phyloP scores from a whole-genome alignment of 2,797 vertebrate species.

The Typhlichthys subterraneus region DNA sequence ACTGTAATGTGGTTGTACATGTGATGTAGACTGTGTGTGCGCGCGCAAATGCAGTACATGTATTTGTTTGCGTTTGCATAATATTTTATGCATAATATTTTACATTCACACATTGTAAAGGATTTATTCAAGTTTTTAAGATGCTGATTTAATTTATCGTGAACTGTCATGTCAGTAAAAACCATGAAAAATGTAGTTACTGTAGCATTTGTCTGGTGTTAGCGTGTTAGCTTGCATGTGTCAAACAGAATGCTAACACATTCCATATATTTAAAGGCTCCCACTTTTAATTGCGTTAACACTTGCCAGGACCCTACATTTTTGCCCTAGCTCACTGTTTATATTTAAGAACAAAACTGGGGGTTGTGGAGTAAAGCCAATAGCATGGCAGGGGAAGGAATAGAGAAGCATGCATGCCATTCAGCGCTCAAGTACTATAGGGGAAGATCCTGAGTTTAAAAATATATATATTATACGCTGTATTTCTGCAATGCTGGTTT shows the following conservation, averaged over 20 bases:
- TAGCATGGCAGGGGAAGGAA: too few relatives aligned
- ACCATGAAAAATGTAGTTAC: not conserved
- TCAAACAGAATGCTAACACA: not conserved
- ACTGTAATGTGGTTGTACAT: constrained; percentile 17
- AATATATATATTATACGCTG: too few relatives aligned
- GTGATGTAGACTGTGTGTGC: constrained; percentile 20
- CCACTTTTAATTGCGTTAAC: too few relatives aligned
- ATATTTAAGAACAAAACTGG: too few relatives aligned
- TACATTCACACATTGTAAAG: constrained; percentile 22
- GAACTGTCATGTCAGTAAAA: constrained; percentile 4
- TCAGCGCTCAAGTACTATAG: too few relatives aligned
- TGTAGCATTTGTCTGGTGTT: not conserved
- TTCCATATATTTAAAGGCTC: not conserved
- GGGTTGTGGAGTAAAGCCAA: too few relatives aligned
- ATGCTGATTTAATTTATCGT: not conserved
- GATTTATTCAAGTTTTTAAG: constrained; percentile 14
- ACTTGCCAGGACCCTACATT: too few relatives aligned
- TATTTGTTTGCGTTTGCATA: not conserved
- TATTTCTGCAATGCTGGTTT: too few relatives aligned
- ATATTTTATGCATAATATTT: constrained; percentile 4
- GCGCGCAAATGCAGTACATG: constrained; percentile 1
- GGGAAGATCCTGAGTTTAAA: too few relatives aligned
- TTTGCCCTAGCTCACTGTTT: too few relatives aligned
- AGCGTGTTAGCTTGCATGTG: not conserved
- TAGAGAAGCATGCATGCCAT: too few relatives aligned